Evolutionary conservation across 2,797 vertebrate genomes (phyloP).

Genomic region (Notoglanidium macrostoma): DNA sequence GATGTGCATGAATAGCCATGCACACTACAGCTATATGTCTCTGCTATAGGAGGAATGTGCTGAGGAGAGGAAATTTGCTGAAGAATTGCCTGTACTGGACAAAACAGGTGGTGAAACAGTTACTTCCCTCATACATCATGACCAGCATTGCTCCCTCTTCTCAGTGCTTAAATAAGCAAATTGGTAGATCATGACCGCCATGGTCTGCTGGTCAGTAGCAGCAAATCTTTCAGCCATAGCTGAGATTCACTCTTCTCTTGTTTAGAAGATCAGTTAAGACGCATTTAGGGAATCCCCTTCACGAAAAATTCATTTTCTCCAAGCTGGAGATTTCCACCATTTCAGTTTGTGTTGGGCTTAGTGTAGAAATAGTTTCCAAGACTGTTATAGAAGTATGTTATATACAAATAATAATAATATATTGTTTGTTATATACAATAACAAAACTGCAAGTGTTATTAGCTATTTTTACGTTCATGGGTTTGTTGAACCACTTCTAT

Average conservation of each 20-base stretch:
- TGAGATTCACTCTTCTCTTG: not conserved
- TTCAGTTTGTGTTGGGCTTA: not conserved
- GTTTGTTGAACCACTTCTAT: not conserved
- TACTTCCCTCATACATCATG: conserved; percentile 18
- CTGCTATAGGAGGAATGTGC: conserved; percentile 31
- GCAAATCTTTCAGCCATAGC: not conserved
- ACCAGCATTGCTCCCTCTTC: not conserved
- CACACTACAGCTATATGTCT: conserved; percentile 11
- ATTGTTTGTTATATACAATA: too few species aligned
- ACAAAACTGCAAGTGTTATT: not conserved
- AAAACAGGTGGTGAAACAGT: conserved; percentile 27
- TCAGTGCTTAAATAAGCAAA: not conserved
- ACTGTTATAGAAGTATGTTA: not conserved
- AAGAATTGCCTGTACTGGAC: conserved; percentile 12
- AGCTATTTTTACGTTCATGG: not conserved
- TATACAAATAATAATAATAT: too few species aligned
- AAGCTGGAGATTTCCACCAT: not conserved
- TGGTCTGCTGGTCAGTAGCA: conserved; percentile 16
- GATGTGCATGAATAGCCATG: conserved; percentile 29
- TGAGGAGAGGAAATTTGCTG: conserved; percentile 28
- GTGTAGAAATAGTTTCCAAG: not conserved
- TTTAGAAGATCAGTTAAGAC: not conserved
- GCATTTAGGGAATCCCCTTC: not conserved
- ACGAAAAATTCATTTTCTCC: not conserved
- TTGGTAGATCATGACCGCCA: not conserved